Percentiles rank a stretch among this genome's conserved stretches.
These are phyloP conservation scores for Hydrolagus affinis DNA, from an alignment of 2,113 vertebrate genomes.

Conservation along the genomic window DNA sequence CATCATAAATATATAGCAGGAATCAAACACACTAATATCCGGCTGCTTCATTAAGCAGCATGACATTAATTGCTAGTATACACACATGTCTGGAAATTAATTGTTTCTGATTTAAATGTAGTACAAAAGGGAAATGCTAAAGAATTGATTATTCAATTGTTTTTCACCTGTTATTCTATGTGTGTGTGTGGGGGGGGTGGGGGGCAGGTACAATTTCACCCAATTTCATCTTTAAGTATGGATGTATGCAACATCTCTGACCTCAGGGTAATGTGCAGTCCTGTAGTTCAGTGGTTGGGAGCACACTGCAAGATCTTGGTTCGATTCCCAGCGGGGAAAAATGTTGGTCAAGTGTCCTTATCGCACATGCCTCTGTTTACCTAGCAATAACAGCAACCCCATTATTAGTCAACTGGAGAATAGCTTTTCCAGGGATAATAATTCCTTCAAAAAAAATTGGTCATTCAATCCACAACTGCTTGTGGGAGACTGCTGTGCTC, in stretches of 20 bases:
- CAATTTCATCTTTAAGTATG: background rate
- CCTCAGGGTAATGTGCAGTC: background rate
- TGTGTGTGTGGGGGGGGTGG: background rate
- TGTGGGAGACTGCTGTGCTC: too few relatives aligned
- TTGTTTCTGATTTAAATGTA: background rate
- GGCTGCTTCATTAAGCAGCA: constrained; percentile 15
- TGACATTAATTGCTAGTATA: background rate
- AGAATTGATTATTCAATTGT: background rate
- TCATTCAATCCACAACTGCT: too few relatives aligned
- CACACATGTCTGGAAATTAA: constrained; percentile 19
- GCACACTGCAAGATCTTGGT: too few relatives aligned
- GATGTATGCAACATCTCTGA: background rate
- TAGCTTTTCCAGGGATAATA: too few relatives aligned
- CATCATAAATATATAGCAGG: background rate
- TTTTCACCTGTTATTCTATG: background rate
- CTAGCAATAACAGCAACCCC: too few relatives aligned
- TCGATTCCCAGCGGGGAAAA: too few relatives aligned
- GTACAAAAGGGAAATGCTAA: background rate
- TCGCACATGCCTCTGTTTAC: too few relatives aligned
- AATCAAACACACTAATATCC: constrained; percentile 8
- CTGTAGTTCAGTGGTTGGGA: too few relatives aligned
- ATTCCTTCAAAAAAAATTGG: too few relatives aligned
- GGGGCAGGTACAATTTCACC: constrained; percentile 19
- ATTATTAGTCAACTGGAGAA: too few relatives aligned
- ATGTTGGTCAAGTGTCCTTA: too few relatives aligned